A percentile compares a stretch with the other conserved stretches of the same genome.
Conservation (phyloP, 2,888 invertebrate species). For the Dynastes hyllus region DNA sequence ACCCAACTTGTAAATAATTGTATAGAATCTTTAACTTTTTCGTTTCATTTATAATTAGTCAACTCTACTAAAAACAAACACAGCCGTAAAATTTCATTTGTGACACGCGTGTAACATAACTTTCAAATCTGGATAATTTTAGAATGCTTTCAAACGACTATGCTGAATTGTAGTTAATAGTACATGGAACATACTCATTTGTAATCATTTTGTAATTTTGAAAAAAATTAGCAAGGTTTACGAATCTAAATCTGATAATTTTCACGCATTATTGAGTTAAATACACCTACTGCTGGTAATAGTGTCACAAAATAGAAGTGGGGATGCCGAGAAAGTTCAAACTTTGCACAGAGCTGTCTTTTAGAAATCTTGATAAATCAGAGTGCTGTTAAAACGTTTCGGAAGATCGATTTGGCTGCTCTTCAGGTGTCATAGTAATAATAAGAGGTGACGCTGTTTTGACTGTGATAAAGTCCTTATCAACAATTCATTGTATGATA, state of each 20-base stretch:
- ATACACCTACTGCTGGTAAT: too few species aligned
- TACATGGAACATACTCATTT: too few species aligned
- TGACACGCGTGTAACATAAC: slow-evolving; percentile 40
- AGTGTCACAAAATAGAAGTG: too few species aligned
- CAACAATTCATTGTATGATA: slow-evolving; percentile 72
- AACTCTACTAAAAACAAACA: neutral
- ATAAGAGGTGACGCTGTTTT: slow-evolving; percentile 60
- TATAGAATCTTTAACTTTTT: slow-evolving; percentile 33
- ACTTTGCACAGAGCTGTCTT: slow-evolving; percentile 15
- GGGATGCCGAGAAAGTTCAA: too few species aligned
- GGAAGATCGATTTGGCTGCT: slow-evolving; percentile 50
- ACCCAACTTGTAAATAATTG: slow-evolving; percentile 33
- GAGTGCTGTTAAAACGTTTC: slow-evolving; percentile 46
- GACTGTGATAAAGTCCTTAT: slow-evolving; percentile 74
- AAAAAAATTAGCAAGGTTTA: neutral
- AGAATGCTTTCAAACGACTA: neutral
- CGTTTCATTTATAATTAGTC: neutral
- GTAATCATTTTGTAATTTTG: neutral
- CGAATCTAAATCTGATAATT: neutral
- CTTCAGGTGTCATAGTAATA: slow-evolving; percentile 49
- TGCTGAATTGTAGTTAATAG: neutral
- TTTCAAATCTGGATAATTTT: slow-evolving; percentile 4
- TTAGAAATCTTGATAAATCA: slow-evolving; percentile 43
- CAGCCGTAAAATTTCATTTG: neutral
- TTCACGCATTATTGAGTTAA: too few species aligned